Base-by-base conservation (phyloP, 2,113 vertebrate genomes). In the Heterochromis multidens region DNA sequence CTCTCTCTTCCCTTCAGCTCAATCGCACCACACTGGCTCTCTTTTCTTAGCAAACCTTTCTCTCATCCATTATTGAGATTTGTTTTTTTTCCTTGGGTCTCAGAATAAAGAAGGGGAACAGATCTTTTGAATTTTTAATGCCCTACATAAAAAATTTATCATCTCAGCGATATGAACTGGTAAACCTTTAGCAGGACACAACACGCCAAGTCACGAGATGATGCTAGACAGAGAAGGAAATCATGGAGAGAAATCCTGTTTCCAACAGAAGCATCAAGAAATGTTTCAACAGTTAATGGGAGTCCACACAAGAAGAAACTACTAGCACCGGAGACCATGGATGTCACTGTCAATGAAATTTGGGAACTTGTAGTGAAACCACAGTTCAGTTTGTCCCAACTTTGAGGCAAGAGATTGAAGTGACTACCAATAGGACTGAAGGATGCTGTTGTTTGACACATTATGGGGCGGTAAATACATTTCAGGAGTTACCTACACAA, bases 51-150 rank as follows among this genome's bases (percentile, higher is more conserved):
- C 92, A 93, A 95, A 94, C 93, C 92, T 94, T 94, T 95, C 80
- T 91, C 94, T 95, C 95, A 96, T 96, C 87, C 92, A 96, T 96
- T 95, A 96, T 96, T 96, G 92, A 96, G 90, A 84, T 92, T 86
- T 95, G 93, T 96, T 95, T 95, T 95, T 95, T 94, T 94, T 94
- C 87, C 87, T 87, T 84, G 84, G 93, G 87, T 95, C 94, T 94
- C 92, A 89, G 94, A 96, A 95, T 95, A 94, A 95, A 95, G 92
- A 92, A 93, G 82, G 89, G 82, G 94, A 95, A 95, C 86, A 54
- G 92, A 94, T 95, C 93, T 91, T 91, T 94, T 96, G 89, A 94
- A 96, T 94, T 89, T 95, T 96, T 96, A 93, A 96, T 95, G 86
- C 12, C 12, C 4, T 7, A 37, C 88, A 96, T 96, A 91, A 96